A percentile compares a stretch with the other conserved stretches of the same genome.
Conservation (phyloP, 2,888 invertebrate genomes). For the Caenorhabditis sulstoni region DNA sequence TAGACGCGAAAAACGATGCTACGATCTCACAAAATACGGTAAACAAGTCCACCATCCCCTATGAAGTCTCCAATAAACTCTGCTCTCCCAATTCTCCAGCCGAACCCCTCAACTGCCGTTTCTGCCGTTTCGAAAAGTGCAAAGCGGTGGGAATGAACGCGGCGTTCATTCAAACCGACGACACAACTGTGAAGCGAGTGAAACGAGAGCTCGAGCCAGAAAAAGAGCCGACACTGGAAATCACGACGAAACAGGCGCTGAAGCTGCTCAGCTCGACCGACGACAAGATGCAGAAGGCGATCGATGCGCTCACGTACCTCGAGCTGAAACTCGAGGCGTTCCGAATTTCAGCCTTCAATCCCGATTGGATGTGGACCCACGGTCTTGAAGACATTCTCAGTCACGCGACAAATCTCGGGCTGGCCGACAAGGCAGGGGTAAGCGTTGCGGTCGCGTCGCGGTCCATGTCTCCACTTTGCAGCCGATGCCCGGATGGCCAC, state of each 20-base stretch:
- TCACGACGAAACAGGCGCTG: constrained; percentile 4
- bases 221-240: neutral
- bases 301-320: constrained; percentile 35
- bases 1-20: constrained; percentile 43
- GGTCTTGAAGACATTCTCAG: too few relatives aligned
- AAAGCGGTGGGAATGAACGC: constrained; percentile 57
- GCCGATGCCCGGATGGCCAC: constrained; percentile 40
- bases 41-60: too few relatives aligned
- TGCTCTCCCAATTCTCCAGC: too few relatives aligned
- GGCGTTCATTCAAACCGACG: constrained; percentile 16
- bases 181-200: neutral
- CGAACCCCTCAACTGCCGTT: constrained; percentile 43
- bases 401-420: neutral
- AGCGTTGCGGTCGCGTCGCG: neutral
- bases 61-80: too few relatives aligned
- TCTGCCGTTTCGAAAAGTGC: constrained; percentile 58
- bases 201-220: constrained; percentile 19
- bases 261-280: neutral
- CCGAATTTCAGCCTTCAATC: constrained; percentile 33
- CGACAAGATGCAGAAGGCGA: constrained; percentile 15
- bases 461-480: neutral
- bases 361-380: constrained; percentile 14
- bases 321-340: constrained; percentile 44
- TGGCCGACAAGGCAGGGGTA: constrained; percentile 28
- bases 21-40: constrained; percentile 41